Conservation (phyloP, 2,113 vertebrate species). For the Poeciliopsis prolifica region DNA sequence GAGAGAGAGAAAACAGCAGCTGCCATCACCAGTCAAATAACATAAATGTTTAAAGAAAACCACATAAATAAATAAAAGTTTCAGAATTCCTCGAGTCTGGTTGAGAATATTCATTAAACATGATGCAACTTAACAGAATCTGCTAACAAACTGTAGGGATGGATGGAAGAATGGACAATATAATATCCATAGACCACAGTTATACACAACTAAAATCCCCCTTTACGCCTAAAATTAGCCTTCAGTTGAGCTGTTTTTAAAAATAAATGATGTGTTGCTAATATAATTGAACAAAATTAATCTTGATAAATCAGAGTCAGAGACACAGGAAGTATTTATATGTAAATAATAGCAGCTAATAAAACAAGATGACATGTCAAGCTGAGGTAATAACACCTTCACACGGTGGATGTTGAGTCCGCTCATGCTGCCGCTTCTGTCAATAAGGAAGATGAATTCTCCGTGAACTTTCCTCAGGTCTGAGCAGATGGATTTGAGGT, state of each 20-base stretch:
- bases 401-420: constrained; percentile 81
- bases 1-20: constrained; percentile 5
- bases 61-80: constrained; percentile 5
- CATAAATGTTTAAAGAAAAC: constrained; percentile 1
- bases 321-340: neutral
- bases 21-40: neutral
- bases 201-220: no score
- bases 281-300: neutral
- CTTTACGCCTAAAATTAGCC: neutral
- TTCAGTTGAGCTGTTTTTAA: neutral
- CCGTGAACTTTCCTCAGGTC: constrained; percentile 85
- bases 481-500: constrained; percentile 82
- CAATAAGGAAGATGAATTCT: constrained; percentile 95
- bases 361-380: neutral
- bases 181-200: no score
- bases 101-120: constrained; percentile 11
- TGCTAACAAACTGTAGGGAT: no score
- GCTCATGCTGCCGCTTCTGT: constrained; percentile 91
- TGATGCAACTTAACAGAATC: no score
- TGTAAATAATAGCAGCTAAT: constrained; percentile 5
- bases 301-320: neutral
- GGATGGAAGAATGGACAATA: no score
- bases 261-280: neutral
- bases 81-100: neutral
- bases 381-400: constrained; percentile 80